Conservation (phyloP, 1,140 invertebrate genomes). For the Cydia splendana region DNA sequence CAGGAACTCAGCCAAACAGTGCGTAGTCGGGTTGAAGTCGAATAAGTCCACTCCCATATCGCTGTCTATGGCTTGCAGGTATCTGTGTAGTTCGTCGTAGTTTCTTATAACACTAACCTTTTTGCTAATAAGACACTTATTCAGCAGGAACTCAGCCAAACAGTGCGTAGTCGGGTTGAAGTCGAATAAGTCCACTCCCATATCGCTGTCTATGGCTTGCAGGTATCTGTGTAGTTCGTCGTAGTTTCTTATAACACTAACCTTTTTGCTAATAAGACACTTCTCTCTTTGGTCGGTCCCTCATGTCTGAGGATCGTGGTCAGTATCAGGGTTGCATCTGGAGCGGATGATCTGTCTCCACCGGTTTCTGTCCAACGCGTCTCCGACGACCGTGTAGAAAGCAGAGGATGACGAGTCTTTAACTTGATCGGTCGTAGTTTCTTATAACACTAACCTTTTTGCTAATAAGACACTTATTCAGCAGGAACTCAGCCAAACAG, state of each 20-base stretch:
- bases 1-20: conserved; percentile 90
- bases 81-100: conserved; percentile 89
- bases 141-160: conserved; percentile 88
- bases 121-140: conserved; percentile 83
- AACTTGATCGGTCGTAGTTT: no score
- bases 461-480: no score
- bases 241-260: conserved; percentile 84
- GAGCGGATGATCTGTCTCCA: no score
- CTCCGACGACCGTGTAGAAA: no score
- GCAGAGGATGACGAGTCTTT: no score
- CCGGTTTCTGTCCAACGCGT: no score
- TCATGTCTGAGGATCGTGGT: no score
- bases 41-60: conserved; percentile 94
- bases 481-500: no score
- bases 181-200: conserved; percentile 95
- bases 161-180: conserved; percentile 90
- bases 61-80: conserved; percentile 85
- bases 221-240: conserved; percentile 91
- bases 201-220: conserved; percentile 83
- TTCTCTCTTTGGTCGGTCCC: no score
- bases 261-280: conserved; percentile 83
- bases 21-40: conserved; percentile 90
- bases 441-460: no score
- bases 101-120: conserved; percentile 83
- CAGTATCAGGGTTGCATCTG: no score